phyloP scores from a whole-genome alignment of 2,113 vertebrate species.

The Accipiter virgatus region DNA sequence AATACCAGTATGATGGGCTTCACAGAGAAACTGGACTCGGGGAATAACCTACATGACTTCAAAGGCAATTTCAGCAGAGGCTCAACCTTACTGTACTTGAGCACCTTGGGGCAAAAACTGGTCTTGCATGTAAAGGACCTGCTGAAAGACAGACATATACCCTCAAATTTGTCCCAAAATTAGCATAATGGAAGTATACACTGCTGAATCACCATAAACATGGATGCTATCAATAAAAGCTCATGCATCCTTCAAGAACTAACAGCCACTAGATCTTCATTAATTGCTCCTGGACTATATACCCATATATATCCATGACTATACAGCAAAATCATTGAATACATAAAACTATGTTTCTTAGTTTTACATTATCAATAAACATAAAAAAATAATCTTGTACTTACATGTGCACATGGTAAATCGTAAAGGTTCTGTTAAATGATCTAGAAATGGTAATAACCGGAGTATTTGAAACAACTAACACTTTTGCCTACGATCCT shows the following conservation, averaged over 20 bases:
- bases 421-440: neutral
- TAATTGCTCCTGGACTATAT: neutral
- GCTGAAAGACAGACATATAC: neutral
- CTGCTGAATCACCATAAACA: neutral
- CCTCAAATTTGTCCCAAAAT: neutral
- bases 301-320: neutral
- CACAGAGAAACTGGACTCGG: neutral
- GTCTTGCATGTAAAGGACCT: neutral
- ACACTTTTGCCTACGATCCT: neutral
- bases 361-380: neutral
- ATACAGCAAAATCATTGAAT: neutral
- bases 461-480: neutral
- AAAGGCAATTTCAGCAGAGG: neutral
- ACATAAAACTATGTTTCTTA: neutral
- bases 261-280: neutral
- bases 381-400: neutral
- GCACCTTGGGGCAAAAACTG: neutral
- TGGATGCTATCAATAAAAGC: accelerated
- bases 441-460: neutral
- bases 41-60: neutral
- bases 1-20: neutral
- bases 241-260: neutral
- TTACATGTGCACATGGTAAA: neutral
- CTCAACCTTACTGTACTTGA: neutral
- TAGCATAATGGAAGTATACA: neutral